phyloP scores from a whole-genome alignment of 2,797 vertebrate genomes.

The Australoheros facetus region DNA sequence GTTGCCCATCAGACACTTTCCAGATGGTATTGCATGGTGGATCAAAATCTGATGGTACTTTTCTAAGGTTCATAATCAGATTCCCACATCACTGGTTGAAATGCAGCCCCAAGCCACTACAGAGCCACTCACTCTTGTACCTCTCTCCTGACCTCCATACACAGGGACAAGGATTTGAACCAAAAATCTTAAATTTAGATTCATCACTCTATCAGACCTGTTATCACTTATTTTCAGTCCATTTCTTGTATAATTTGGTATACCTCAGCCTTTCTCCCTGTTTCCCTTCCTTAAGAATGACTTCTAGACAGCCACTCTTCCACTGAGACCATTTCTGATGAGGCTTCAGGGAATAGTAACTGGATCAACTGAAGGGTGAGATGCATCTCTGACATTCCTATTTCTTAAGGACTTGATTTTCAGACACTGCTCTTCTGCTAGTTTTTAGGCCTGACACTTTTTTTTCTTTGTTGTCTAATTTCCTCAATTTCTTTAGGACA shows the following conservation, averaged over 20 bases:
- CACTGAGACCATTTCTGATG: background rate
- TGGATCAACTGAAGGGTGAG: background rate
- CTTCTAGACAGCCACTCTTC: background rate
- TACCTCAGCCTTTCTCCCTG: background rate
- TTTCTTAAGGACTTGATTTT: background rate
- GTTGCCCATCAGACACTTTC: background rate
- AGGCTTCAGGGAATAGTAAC: background rate
- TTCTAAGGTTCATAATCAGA: background rate
- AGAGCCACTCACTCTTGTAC: too few species aligned
- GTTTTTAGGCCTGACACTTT: fast-evolving
- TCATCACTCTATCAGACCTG: background rate
- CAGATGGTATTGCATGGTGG: too few species aligned
- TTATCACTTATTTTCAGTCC: background rate
- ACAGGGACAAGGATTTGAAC: background rate
- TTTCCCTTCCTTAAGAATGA: background rate
- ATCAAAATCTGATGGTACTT: too few species aligned
- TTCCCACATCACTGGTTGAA: background rate
- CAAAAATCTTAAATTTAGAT: background rate
- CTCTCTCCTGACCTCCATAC: background rate
- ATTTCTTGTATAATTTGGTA: background rate
- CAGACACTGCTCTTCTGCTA: background rate
- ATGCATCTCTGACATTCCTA: background rate
- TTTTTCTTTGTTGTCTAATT: background rate
- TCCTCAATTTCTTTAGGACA: background rate
- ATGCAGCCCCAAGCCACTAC: background rate